Percentiles rank a stretch among this genome's conserved stretches.
Evolutionary conservation across 2,888 invertebrate genomes (phyloP).

Genomic region (Nephrotoma flavescens): DNA sequence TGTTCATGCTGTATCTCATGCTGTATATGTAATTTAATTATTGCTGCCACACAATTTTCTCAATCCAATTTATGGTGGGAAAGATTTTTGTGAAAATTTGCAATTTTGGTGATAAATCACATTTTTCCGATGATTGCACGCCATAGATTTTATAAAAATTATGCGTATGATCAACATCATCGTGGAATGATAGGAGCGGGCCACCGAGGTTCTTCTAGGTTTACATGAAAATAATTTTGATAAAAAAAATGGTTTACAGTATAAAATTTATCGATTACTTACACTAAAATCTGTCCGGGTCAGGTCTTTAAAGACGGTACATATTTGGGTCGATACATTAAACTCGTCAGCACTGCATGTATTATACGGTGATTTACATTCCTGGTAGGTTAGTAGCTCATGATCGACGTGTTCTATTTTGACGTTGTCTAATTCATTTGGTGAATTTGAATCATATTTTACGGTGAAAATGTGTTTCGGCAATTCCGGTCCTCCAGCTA

Average conservation of each 20-base stretch:
- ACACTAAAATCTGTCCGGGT: background rate
- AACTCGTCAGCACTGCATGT: background rate
- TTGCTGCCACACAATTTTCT: slow-evolving; percentile 37
- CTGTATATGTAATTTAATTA: background rate
- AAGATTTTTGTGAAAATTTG: slow-evolving; percentile 45
- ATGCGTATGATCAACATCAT: slow-evolving; percentile 29
- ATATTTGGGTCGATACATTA: background rate
- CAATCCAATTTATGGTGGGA: slow-evolving; percentile 42
- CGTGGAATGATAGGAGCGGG: slow-evolving; percentile 35
- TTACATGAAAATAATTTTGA: background rate
- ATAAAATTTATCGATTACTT: background rate
- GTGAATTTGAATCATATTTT: background rate
- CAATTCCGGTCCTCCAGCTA: background rate
- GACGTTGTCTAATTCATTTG: background rate
- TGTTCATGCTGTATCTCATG: background rate
- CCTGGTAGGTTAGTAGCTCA: background rate
- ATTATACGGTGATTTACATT: background rate
- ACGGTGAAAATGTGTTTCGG: background rate
- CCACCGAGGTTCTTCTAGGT: slow-evolving; percentile 49
- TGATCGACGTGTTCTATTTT: background rate
- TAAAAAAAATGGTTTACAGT: background rate
- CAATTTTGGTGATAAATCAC: slow-evolving; percentile 28
- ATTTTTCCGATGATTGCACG: slow-evolving; percentile 34
- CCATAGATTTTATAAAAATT: slow-evolving; percentile 29
- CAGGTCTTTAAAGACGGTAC: background rate